Conservation (phyloP, 2,888 invertebrate species). For the Macrostomum cliftonense region DNA sequence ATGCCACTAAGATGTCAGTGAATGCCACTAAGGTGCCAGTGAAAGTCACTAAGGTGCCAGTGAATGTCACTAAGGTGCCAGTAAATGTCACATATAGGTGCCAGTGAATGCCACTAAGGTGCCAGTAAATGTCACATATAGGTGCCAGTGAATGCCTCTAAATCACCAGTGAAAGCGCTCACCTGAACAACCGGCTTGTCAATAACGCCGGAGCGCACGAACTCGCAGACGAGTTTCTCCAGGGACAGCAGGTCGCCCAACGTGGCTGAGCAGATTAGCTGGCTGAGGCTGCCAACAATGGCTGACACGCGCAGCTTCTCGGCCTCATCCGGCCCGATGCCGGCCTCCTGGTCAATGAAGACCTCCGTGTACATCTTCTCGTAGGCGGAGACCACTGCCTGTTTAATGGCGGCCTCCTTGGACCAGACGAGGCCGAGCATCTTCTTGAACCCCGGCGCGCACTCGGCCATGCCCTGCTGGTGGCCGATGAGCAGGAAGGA, state of each 20-base stretch:
- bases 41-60: too few species aligned
- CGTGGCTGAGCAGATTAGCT: slow-evolving; percentile 43
- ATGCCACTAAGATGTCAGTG: too few species aligned
- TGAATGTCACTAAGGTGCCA: too few species aligned
- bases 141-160: neutral
- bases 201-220: slow-evolving; percentile 45
- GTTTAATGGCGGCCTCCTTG: slow-evolving; percentile 51
- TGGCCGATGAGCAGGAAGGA: slow-evolving; percentile 56
- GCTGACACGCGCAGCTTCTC: slow-evolving; percentile 19
- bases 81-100: too few species aligned
- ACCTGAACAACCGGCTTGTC: slow-evolving; percentile 43
- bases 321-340: slow-evolving; percentile 27
- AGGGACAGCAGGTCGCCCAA: slow-evolving; percentile 47
- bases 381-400: slow-evolving; percentile 58
- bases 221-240: slow-evolving; percentile 45
- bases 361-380: slow-evolving; percentile 48
- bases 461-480: slow-evolving; percentile 30
- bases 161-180: slow-evolving; percentile 45
- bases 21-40: too few species aligned
- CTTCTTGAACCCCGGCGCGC: slow-evolving; percentile 49
- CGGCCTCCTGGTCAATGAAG: slow-evolving; percentile 55
- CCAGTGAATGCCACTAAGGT: neutral
- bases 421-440: slow-evolving; percentile 63
- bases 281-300: slow-evolving; percentile 46
- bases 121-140: neutral